Percentiles rank a stretch among this genome's conserved stretches.
These are phyloP conservation scores for Bothrops alternatus DNA, from an alignment of 2,797 vertebrate species.

Conservation along the genomic window DNA sequence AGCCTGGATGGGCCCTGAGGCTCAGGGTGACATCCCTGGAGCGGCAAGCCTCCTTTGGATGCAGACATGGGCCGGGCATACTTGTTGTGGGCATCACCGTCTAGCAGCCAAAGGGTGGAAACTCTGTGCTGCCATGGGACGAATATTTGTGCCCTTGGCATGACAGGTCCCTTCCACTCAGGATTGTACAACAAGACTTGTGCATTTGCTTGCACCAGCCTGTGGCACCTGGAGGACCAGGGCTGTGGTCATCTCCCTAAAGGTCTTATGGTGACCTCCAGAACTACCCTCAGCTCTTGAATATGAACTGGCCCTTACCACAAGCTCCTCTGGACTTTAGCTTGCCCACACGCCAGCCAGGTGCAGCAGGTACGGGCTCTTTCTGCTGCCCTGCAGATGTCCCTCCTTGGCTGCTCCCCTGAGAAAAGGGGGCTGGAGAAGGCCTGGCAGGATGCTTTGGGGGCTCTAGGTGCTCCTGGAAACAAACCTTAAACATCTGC, in stretches of 20 bases:
- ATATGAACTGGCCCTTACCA: neutral
- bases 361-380: neutral
- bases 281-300: neutral
- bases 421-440: neutral
- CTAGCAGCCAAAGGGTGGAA: neutral
- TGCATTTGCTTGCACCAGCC: neutral
- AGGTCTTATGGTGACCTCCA: neutral
- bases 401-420: neutral
- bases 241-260: neutral
- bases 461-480: neutral
- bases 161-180: neutral
- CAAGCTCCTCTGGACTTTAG: neutral
- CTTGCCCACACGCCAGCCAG: neutral
- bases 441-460: neutral
- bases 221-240: neutral
- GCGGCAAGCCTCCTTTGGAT: neutral
- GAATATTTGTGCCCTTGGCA: neutral
- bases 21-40: neutral
- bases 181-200: neutral
- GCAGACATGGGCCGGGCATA: neutral
- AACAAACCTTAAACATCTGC: neutral
- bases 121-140: neutral
- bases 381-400: neutral
- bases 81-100: neutral
- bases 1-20: neutral